These are phyloP conservation scores for Schlechtendalia chinensis DNA, from an alignment of 1,140 invertebrate species.

Conservation along the genomic window DNA sequence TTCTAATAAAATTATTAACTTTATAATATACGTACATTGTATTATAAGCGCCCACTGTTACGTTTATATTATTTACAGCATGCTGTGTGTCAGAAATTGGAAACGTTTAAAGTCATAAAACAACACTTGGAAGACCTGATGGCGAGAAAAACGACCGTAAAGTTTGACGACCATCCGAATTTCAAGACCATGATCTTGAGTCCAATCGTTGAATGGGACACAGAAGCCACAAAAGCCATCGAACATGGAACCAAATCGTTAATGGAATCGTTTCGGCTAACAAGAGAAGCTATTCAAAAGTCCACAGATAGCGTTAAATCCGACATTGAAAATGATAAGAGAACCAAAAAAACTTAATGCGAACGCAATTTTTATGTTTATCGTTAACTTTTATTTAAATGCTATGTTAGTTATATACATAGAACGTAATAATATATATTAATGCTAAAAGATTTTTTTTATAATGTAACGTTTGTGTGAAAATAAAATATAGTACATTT, in stretches of 20 bases:
- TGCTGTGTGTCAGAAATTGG: conserved; percentile 5
- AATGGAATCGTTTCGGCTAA: background rate
- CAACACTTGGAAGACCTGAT: conserved; percentile 32
- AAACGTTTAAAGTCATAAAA: conserved; percentile 11
- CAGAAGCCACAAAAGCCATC: background rate
- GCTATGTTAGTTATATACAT: too few relatives aligned
- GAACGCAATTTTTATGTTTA: background rate
- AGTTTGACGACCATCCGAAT: conserved; percentile 2
- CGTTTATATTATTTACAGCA: background rate
- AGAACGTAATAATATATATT: too few relatives aligned
- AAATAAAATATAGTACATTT: too few relatives aligned
- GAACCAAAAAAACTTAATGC: conserved; percentile 4
- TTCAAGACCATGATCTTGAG: conserved; percentile 9
- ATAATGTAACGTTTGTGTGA: too few relatives aligned
- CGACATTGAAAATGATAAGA: conserved; percentile 11
- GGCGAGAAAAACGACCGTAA: background rate
- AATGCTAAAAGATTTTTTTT: too few relatives aligned
- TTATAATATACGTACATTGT: too few relatives aligned
- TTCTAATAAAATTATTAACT: too few relatives aligned
- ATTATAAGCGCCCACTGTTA: too few relatives aligned
- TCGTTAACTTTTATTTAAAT: too few relatives aligned
- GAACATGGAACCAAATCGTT: background rate
- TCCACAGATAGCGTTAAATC: conserved; percentile 21
- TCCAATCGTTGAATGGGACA: background rate
- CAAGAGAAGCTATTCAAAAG: conserved; percentile 18